Evolutionary conservation across 1,140 invertebrate genomes (phyloP).

Genomic region (Leptopilina boulardi): DNA sequence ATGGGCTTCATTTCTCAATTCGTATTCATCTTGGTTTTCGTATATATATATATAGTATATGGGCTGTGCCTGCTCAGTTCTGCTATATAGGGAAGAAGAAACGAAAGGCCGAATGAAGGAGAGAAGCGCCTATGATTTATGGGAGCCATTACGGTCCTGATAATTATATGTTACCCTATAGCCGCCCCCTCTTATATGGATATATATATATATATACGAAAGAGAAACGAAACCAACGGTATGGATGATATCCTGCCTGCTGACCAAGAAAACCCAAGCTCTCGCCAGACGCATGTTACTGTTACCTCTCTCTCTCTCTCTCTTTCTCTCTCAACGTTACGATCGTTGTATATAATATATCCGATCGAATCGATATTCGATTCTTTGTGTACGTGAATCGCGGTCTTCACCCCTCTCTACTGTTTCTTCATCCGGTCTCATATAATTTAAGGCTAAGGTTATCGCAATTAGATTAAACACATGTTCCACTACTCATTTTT

Average conservation of each 20-base stretch:
- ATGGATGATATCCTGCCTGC: conserved; percentile 71
- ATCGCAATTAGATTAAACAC: conserved; percentile 42
- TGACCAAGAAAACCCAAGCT: conserved; percentile 57
- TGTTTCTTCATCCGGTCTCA: conserved; percentile 44
- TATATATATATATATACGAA: conserved; percentile 7
- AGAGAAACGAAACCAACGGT: conserved; percentile 50
- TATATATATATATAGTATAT: conserved; percentile 39
- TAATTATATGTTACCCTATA: conserved; percentile 75
- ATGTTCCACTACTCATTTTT: conserved; percentile 30
- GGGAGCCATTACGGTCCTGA: conserved; percentile 72
- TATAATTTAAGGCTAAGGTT: conserved; percentile 56
- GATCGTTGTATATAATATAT: conserved; percentile 60
- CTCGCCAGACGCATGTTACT: conserved; percentile 57
- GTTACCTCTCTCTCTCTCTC: no score
- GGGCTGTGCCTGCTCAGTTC: conserved; percentile 65
- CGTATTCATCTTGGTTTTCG: conserved; percentile 65
- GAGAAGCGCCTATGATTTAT: conserved; percentile 77
- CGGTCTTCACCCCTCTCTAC: conserved; percentile 41
- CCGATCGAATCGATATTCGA: conserved; percentile 64
- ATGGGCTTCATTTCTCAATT: conserved; percentile 71
- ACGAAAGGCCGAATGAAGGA: conserved; percentile 59
- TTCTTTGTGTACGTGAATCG: conserved; percentile 52
- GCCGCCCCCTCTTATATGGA: conserved; percentile 63
- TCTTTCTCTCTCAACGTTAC: no score
- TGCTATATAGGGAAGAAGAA: conserved; percentile 57